Base-by-base conservation (phyloP, 1,140 invertebrate genomes). In the Marisa cornuarietis region DNA sequence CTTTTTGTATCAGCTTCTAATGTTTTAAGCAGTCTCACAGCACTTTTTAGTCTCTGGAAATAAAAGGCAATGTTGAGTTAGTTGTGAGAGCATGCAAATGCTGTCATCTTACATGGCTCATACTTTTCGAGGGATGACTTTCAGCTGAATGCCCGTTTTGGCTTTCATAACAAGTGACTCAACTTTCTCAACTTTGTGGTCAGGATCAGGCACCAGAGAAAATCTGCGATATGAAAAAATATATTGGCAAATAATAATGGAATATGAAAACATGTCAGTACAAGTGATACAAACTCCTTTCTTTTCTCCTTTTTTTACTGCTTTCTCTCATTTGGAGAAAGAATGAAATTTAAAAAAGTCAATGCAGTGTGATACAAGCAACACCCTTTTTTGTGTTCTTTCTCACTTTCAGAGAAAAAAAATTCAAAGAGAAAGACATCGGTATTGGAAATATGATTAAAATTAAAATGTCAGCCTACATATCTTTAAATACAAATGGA, bases 121-220 rank as follows among this genome's bases (percentile, higher is more conserved):
- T 71, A 31, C 20, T 31, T 61, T 58, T 49, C 83, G 76, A 0
- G 80, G 83, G 16, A 71, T 77, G 26, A 81, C 83, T 58, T 83
- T 81, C 71, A 87, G 72, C 31, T 66, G 76, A n/a, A 87, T 87
- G 49, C 84, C 85, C 65, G 80, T 81, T 63, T 83, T 78, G 61
- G 83, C 81, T 76, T 82, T 84, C 83, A 85, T 84, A 14, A 87
- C 85, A n/a, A 85, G 31, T 22, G 80, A 81, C 49, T 83, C 80
- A 49, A 78, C 76, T 63, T 87, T 87, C 66, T 77, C 81, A 72
- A 87, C 85, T 31, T 80, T 77, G 79, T 82, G 81, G 58, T 81
- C 81, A n/a, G 81, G 82, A 71, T 87, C 85, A 61, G 84, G 73
- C 58, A 79, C 69, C 26, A 84, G 69, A 24, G 78, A 71, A 68